Percentiles rank a stretch among this genome's conserved stretches.
Evolutionary conservation across 2,113 vertebrate species (phyloP).

Genomic region (Varanus salvator): DNA sequence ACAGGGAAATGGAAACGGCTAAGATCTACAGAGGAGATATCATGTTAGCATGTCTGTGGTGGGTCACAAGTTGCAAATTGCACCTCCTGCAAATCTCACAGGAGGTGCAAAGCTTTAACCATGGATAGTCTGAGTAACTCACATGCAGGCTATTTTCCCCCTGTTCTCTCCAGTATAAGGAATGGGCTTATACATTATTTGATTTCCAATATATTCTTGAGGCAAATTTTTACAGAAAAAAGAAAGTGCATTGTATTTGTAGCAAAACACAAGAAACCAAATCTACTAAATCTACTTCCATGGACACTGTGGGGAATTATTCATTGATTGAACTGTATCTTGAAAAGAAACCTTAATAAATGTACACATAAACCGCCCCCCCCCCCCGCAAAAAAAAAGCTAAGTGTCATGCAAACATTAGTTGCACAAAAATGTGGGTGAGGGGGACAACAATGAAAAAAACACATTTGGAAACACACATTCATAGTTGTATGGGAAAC

Average conservation of each 20-base stretch:
- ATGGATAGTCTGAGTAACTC: background rate
- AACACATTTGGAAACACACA: background rate
- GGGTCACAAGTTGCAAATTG: background rate
- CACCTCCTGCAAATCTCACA: background rate
- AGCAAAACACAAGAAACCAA: conserved; percentile 57
- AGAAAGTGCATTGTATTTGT: conserved; percentile 47
- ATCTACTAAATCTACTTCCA: conserved; percentile 63
- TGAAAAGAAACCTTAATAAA: conserved; percentile 54
- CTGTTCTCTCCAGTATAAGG: background rate
- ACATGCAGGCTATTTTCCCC: background rate
- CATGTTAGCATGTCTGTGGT: background rate
- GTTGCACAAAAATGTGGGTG: conserved; percentile 24
- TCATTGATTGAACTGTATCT: conserved; percentile 52
- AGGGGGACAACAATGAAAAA: conserved; percentile 42
- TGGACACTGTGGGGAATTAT: conserved; percentile 61
- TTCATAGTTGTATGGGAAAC: background rate
- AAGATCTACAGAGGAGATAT: background rate
- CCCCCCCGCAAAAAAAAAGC: conserved; percentile 38
- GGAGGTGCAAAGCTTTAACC: conserved; percentile 13
- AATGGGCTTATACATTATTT: background rate
- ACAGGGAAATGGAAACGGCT: background rate
- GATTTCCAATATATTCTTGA: background rate
- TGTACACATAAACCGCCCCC: conserved; percentile 31
- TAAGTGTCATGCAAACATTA: conserved; percentile 13
- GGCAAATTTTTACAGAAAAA: background rate